Evolutionary conservation across 2,797 vertebrate species (phyloP).

Genomic region (Alectoris magna): DNA sequence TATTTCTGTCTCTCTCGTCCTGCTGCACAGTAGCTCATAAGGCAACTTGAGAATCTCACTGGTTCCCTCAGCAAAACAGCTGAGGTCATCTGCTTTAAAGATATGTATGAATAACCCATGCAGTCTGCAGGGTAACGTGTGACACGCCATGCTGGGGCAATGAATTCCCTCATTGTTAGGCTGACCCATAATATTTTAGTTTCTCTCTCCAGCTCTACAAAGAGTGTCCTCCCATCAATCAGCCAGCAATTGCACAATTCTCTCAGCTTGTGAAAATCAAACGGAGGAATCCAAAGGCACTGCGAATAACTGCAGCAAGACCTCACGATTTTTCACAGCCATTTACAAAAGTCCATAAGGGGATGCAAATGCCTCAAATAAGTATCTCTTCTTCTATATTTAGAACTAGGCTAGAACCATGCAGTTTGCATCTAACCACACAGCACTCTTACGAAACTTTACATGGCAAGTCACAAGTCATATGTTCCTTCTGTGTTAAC

Average conservation of each 20-base stretch:
- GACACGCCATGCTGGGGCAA: slow-evolving; percentile 56
- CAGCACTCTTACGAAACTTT: neutral
- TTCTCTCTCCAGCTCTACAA: slow-evolving; percentile 58
- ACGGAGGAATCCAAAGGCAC: slow-evolving; percentile 21
- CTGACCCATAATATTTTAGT: slow-evolving; percentile 36
- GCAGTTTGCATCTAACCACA: neutral
- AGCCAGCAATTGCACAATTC: slow-evolving; percentile 20
- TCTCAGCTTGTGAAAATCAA: slow-evolving; percentile 59
- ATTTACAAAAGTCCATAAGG: neutral
- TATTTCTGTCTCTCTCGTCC: neutral
- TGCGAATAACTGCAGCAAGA: neutral
- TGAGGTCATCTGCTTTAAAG: slow-evolving; percentile 68
- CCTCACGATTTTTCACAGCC: neutral
- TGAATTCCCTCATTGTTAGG: slow-evolving; percentile 73
- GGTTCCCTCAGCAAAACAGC: slow-evolving; percentile 50
- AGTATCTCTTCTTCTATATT: neutral
- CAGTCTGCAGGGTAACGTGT: slow-evolving; percentile 52
- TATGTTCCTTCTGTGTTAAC: neutral
- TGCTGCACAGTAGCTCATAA: neutral
- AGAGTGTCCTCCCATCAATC: slow-evolving; percentile 41
- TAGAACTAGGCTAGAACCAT: neutral
- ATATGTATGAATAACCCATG: slow-evolving; percentile 57
- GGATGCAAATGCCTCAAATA: neutral
- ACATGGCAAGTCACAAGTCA: neutral
- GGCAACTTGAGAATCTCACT: neutral